Evolutionary conservation across 2,888 invertebrate species (phyloP).

Genomic region (Archips xylosteana): DNA sequence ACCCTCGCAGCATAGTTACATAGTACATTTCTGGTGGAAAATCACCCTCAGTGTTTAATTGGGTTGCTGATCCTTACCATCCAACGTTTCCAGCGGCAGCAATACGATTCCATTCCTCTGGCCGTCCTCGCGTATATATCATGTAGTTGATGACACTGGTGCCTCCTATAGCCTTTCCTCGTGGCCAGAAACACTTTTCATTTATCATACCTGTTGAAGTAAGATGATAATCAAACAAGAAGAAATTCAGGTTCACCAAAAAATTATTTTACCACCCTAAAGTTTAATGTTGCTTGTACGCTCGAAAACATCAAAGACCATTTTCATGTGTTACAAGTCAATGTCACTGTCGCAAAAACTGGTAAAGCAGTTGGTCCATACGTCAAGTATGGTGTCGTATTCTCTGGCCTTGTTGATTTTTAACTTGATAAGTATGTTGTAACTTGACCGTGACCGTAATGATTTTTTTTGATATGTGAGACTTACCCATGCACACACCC

Average conservation of each 20-base stretch:
- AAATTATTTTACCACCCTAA: too few species aligned
- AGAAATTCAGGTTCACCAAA: background rate
- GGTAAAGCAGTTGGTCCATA: background rate
- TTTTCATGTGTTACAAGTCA: too few species aligned
- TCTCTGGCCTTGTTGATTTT: background rate
- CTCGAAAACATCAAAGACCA: too few species aligned
- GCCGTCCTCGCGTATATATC: constrained; percentile 92
- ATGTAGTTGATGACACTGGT: constrained; percentile 94
- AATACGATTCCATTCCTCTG: constrained; percentile 89
- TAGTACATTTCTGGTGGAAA: too few species aligned
- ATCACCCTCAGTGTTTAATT: background rate
- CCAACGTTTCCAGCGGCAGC: constrained; percentile 87
- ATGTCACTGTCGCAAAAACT: too few species aligned
- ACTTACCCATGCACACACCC: constrained; percentile 78
- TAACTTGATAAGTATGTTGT: background rate
- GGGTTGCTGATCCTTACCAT: constrained; percentile 76
- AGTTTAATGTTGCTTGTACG: too few species aligned
- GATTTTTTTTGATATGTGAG: background rate
- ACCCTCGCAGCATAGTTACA: too few species aligned
- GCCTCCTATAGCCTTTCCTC: constrained; percentile 92
- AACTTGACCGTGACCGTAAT: constrained; percentile 5
- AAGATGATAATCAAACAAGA: background rate
- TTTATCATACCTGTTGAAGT: constrained; percentile 66
- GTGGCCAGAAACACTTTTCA: constrained; percentile 87
- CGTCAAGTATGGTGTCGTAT: background rate